Conservation (phyloP, 2,113 vertebrate species). For the Tringa solitaria region DNA sequence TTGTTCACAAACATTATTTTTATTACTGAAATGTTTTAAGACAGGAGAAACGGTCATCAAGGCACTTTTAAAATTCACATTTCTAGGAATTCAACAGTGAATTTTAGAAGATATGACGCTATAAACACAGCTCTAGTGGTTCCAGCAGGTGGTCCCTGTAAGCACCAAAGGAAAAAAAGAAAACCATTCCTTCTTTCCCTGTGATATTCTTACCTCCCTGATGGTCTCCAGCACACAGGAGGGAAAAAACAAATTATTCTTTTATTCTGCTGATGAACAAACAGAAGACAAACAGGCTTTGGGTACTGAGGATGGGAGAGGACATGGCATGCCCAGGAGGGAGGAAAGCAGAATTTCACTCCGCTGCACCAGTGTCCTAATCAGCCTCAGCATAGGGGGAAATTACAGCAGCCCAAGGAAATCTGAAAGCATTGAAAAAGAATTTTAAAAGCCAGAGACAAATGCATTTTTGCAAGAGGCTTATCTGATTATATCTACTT, state of each 20-base stretch:
- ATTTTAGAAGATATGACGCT: background rate
- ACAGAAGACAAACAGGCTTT: background rate
- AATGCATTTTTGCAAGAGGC: background rate
- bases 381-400: background rate
- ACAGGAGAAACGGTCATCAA: background rate
- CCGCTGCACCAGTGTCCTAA: background rate
- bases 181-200: background rate
- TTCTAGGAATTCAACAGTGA: background rate
- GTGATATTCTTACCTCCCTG: background rate
- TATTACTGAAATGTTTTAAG: background rate
- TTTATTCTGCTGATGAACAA: background rate
- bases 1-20: background rate
- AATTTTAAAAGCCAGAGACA: background rate
- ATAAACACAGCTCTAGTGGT: background rate
- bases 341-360: background rate
- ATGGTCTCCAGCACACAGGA: background rate
- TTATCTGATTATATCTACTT: background rate
- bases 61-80: background rate
- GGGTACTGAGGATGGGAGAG: background rate
- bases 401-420: background rate
- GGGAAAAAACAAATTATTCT: background rate
- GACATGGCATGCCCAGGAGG: rapidly evolving
- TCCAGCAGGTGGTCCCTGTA: background rate
- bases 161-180: background rate
- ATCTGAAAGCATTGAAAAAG: background rate